A percentile compares a stretch with the other conserved stretches of the same genome.
Evolutionary conservation across 2,113 vertebrate genomes (phyloP).

Genomic region (Vireo altiloquus): DNA sequence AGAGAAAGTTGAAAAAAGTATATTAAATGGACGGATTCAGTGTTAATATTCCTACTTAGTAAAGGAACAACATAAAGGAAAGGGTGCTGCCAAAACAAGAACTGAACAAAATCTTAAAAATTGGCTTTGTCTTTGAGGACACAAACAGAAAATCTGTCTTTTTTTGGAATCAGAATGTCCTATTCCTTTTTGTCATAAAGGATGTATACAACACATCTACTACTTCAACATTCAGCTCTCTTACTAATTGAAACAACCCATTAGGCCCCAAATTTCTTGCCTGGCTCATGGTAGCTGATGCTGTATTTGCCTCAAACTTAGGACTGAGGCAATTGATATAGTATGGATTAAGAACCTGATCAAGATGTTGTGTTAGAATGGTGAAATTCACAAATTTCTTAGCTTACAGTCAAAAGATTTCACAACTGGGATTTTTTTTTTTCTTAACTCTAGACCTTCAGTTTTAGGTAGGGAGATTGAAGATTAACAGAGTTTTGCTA

Average conservation of each 20-base stretch:
- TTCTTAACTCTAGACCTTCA: neutral
- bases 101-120: neutral
- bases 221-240: neutral
- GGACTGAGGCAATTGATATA: neutral
- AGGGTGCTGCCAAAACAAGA: neutral
- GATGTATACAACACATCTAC: neutral
- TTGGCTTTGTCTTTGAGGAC: neutral
- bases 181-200: neutral
- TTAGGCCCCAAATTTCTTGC: neutral
- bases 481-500: neutral
- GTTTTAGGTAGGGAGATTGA: neutral
- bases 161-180: neutral
- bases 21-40: neutral
- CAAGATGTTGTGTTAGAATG: neutral
- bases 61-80: neutral
- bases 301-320: neutral
- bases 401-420: neutral
- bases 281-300: neutral
- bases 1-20: neutral
- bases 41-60: neutral
- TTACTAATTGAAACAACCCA: neutral
- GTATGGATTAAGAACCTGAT: neutral
- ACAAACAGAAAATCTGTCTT: neutral
- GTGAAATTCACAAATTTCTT: neutral
- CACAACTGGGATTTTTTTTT: neutral